A percentile compares a stretch with the other conserved stretches of the same genome.
phyloP scores from a whole-genome alignment of 2,797 vertebrate species.

The Pseudochirops corinnae region DNA sequence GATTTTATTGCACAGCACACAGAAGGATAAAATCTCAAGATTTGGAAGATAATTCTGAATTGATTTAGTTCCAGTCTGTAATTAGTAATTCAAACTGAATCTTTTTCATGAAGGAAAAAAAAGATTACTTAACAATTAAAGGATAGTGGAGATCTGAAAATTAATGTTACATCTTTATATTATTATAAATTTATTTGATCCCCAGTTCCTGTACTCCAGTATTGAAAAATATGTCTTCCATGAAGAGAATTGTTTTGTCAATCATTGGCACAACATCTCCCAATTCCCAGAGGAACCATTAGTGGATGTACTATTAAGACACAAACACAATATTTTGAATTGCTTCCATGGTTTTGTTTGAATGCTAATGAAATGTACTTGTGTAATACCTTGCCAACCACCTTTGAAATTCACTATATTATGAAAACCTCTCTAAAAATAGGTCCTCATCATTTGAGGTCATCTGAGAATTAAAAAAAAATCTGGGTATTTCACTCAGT shows the following conservation, averaged over 20 bases:
- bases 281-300: background rate
- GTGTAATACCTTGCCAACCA: background rate
- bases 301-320: background rate
- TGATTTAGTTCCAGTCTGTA: background rate
- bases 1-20: background rate
- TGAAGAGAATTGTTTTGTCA: background rate
- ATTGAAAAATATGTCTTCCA: background rate
- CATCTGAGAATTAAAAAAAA: background rate
- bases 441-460: background rate
- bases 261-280: background rate
- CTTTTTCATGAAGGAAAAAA: background rate
- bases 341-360: background rate
- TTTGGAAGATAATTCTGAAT: background rate
- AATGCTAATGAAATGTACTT: background rate
- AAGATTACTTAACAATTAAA: background rate
- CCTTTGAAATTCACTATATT: background rate
- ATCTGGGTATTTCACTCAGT: conserved; percentile 29
- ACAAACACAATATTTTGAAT: background rate
- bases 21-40: background rate
- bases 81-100: background rate
- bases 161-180: background rate
- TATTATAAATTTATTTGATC: background rate
- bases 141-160: background rate
- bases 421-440: background rate
- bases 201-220: background rate